These are phyloP conservation scores for Melanophora roralis DNA, from an alignment of 2,888 invertebrate species.

Conservation along the genomic window DNA sequence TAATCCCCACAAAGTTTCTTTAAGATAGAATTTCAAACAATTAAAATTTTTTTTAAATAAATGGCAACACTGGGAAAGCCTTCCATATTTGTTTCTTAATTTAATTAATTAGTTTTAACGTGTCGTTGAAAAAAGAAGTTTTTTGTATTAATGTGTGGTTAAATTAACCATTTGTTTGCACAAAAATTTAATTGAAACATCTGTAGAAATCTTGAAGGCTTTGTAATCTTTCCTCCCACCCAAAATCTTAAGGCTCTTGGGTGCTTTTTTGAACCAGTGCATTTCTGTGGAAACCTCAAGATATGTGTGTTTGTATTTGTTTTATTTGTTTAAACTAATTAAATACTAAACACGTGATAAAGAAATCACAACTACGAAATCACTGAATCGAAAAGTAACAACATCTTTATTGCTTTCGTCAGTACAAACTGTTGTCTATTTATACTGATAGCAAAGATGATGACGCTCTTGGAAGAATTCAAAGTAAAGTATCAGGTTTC, in stretches of 20 bases:
- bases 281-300: not conserved
- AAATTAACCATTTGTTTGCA: not conserved
- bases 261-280: not conserved
- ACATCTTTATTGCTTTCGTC: not conserved
- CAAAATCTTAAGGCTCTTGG: too few relatives aligned
- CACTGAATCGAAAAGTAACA: not conserved
- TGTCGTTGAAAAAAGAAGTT: not conserved
- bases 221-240: not conserved
- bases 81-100: too few relatives aligned
- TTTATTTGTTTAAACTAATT: not conserved
- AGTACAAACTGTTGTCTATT: not conserved
- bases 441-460: not conserved
- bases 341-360: not conserved
- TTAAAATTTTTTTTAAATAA: too few relatives aligned
- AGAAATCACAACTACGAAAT: not conserved
- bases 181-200: not conserved
- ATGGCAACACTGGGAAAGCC: too few relatives aligned
- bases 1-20: too few relatives aligned
- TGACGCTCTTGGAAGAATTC: too few relatives aligned
- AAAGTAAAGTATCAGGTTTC: too few relatives aligned
- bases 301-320: not conserved
- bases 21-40: too few relatives aligned
- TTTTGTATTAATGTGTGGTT: not conserved
- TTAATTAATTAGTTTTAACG: too few relatives aligned
- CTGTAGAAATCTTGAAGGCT: not conserved